Evolutionary conservation across 37 sponge, comb jelly and placozoan species (phyloP).

Genomic region (Beroe forskalii): DNA sequence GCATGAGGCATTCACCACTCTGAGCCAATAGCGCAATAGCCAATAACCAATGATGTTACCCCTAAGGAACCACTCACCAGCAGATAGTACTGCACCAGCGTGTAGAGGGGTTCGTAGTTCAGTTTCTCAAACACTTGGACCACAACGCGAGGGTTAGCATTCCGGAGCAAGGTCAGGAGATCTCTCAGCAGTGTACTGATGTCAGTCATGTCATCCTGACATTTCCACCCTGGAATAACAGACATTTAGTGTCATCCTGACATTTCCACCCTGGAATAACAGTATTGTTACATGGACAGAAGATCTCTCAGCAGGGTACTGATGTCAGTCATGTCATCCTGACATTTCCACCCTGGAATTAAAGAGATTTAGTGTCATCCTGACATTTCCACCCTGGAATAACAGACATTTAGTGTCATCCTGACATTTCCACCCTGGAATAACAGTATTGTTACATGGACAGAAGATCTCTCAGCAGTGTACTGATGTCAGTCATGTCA

Average conservation of each 20-base stretch:
- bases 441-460: too few species aligned
- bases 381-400: slow-evolving; percentile 40
- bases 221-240: slow-evolving; percentile 22
- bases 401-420: slow-evolving; percentile 42
- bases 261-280: slow-evolving; percentile 35
- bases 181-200: slow-evolving; percentile 13
- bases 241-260: slow-evolving; percentile 53
- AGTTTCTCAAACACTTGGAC: slow-evolving; percentile 5
- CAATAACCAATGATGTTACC: too few species aligned
- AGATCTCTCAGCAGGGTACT: background rate
- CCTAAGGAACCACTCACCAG: too few species aligned
- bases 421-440: slow-evolving; percentile 43
- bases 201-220: slow-evolving; percentile 34
- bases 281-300: too few species aligned
- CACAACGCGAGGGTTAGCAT: slow-evolving; percentile 37
- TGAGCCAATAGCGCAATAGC: too few species aligned
- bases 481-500: slow-evolving; percentile 31
- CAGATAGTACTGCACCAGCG: slow-evolving; percentile 30
- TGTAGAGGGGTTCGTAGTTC: slow-evolving; percentile 43
- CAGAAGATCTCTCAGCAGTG: background rate
- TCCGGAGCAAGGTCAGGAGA: background rate
- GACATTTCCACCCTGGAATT: slow-evolving; percentile 48
- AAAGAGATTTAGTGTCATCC: too few species aligned
- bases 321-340: slow-evolving; percentile 46
- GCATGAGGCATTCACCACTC: too few species aligned